Conservation (phyloP, 2,888 invertebrate species). For the Aleiodes leptofemur region DNA sequence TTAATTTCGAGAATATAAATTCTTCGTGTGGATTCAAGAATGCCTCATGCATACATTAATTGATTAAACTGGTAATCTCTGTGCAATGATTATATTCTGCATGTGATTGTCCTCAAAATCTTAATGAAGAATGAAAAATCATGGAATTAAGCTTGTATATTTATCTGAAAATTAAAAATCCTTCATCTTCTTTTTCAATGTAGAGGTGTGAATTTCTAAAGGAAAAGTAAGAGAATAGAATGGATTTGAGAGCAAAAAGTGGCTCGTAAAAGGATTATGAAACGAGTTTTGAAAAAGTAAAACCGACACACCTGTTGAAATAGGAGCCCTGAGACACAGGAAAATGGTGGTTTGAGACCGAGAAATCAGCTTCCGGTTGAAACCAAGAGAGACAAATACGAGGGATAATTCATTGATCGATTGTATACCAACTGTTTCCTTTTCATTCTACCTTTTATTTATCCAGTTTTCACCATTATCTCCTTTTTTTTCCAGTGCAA, state of each 20-base stretch:
- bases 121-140: too few relatives aligned
- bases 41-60: too few relatives aligned
- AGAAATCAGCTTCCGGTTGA: conserved; percentile 11
- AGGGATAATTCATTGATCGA: conserved; percentile 16
- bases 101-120: too few relatives aligned
- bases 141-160: too few relatives aligned
- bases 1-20: too few relatives aligned
- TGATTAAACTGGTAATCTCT: too few relatives aligned
- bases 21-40: too few relatives aligned
- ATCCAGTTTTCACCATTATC: background rate
- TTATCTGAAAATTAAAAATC: too few relatives aligned
- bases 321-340: background rate
- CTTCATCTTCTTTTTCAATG: too few relatives aligned
- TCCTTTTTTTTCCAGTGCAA: background rate
- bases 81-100: too few relatives aligned
- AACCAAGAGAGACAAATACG: background rate
- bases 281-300: conserved; percentile 15
- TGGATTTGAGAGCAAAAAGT: conserved; percentile 22
- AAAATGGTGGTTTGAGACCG: conserved; percentile 9
- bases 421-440: background rate
- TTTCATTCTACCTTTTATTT: conserved; percentile 11
- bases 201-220: too few relatives aligned
- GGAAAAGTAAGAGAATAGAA: conserved; percentile 1
- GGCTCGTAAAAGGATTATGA: conserved; percentile 33
- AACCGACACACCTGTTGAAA: conserved; percentile 30